Base-by-base conservation (phyloP, 2,113 vertebrate species). In the Oreocharis arfaki region DNA sequence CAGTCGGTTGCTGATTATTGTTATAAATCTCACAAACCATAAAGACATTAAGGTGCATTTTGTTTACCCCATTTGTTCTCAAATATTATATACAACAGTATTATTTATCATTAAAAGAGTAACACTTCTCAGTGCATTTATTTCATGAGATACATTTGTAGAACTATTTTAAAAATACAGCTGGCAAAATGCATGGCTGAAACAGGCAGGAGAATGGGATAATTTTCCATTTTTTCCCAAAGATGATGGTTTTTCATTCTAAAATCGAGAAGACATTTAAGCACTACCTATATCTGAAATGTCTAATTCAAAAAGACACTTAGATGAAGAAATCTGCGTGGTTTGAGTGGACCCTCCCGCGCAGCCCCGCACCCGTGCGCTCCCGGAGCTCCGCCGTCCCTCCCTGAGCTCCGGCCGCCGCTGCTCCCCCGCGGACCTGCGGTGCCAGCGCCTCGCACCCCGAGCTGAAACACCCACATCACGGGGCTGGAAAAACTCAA, bases 11-110 rank as follows among this genome's bases (percentile, higher is more conserved):
- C 90, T 97, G 98, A 98, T 98, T 97, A 97, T 97, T 97, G 97
- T 97, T 97, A 97, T 98, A 98, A 98, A 98, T 98, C 97, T 98
- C 95, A 94, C 39, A 96, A 97, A 97, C 96, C 94, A 94, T 96
- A 95, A 97, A 96, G 94, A 95, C 96, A 97, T 97, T 97, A 97
- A 97, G 95, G 95, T 93, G 94, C 88, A 94, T 96, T 97, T 97
- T 97, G 96, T 97, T 97, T 97, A 97, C 67, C 91, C 92, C 93
- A 87, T 97, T 97, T 97, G 87, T 97, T 98, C 96, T 95, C 90
- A 97, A 97, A 96, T 95, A 96, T 60, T 85, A 92, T 93, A 84
- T 73, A 84, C 91, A 94, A 84, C 92, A 89, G 74, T 94, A 93
- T 93, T 96, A 97, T 96, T 97, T 96, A 89, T 93, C 97, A 97